Evolutionary conservation across 1,140 invertebrate genomes (phyloP).

Genomic region (Papilio xuthus): DNA sequence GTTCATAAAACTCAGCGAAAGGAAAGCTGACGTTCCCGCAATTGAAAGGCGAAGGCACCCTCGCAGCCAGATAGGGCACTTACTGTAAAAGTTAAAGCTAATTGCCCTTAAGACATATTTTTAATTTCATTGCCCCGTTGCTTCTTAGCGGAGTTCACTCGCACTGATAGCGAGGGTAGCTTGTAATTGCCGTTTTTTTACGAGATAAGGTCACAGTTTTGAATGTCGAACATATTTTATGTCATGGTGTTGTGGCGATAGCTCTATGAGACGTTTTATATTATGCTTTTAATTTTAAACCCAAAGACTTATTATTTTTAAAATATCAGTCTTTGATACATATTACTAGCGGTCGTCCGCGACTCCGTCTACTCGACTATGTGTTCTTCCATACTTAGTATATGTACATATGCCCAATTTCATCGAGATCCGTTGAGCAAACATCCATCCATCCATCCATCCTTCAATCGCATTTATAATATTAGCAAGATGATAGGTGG

Average conservation of each 20-base stretch:
- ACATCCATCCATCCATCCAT: no score
- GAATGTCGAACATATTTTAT: slow-evolving; percentile 77
- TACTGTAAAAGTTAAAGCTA: slow-evolving; percentile 82
- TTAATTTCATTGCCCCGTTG: slow-evolving; percentile 82
- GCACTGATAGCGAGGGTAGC: slow-evolving; percentile 61
- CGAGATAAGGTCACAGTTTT: slow-evolving; percentile 77
- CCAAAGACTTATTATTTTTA: slow-evolving; percentile 11
- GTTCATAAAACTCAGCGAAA: slow-evolving; percentile 78
- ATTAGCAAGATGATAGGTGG: no score
- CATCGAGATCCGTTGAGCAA: no score
- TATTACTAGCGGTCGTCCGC: no score
- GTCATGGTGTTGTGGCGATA: slow-evolving; percentile 44
- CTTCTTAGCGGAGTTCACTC: slow-evolving; percentile 76
- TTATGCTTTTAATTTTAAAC: slow-evolving; percentile 25
- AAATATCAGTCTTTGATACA: neutral
- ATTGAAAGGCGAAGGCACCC: slow-evolving; percentile 78
- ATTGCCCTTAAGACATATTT: slow-evolving; percentile 84
- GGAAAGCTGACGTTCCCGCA: slow-evolving; percentile 75
- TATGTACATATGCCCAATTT: no score
- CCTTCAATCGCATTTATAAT: no score
- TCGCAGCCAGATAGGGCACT: slow-evolving; percentile 75
- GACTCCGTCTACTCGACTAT: no score
- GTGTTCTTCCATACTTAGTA: no score
- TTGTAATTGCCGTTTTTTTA: slow-evolving; percentile 76
- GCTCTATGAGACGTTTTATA: slow-evolving; percentile 20